Conservation (phyloP, 2,888 invertebrate genomes). For the Gasteruption jaculator region DNA sequence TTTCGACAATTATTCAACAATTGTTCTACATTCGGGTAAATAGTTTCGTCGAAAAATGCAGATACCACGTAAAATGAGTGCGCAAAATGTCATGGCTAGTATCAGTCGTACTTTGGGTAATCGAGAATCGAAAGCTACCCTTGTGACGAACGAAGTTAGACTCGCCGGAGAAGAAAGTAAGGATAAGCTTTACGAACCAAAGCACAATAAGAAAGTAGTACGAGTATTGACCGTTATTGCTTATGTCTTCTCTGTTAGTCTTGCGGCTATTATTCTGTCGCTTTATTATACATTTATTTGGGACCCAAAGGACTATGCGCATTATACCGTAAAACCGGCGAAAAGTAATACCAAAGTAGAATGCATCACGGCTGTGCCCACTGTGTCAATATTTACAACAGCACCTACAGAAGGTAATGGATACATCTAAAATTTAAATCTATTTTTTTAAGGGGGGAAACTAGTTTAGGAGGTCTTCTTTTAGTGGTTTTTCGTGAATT, state of each 20-base stretch:
- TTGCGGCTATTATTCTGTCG: slow-evolving; percentile 90
- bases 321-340: too few species aligned
- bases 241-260: slow-evolving; percentile 89
- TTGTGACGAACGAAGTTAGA: slow-evolving; percentile 60
- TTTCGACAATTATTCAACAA: neutral
- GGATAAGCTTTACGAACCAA: slow-evolving; percentile 74
- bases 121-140: slow-evolving; percentile 41
- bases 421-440: too few species aligned
- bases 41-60: slow-evolving; percentile 35
- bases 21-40: neutral
- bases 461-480: too few species aligned
- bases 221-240: slow-evolving; percentile 89
- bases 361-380: too few species aligned
- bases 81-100: slow-evolving; percentile 46
- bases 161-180: slow-evolving; percentile 63
- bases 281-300: slow-evolving; percentile 93
- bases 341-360: too few species aligned
- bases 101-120: slow-evolving; percentile 43
- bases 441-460: too few species aligned
- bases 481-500: too few species aligned
- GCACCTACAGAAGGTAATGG: too few species aligned
- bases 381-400: too few species aligned
- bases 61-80: slow-evolving; percentile 47
- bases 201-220: slow-evolving; percentile 82
- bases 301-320: slow-evolving; percentile 79